These are phyloP conservation scores for Carlito syrichta DNA, from an alignment of 2,113 vertebrate species.

Conservation along the genomic window DNA sequence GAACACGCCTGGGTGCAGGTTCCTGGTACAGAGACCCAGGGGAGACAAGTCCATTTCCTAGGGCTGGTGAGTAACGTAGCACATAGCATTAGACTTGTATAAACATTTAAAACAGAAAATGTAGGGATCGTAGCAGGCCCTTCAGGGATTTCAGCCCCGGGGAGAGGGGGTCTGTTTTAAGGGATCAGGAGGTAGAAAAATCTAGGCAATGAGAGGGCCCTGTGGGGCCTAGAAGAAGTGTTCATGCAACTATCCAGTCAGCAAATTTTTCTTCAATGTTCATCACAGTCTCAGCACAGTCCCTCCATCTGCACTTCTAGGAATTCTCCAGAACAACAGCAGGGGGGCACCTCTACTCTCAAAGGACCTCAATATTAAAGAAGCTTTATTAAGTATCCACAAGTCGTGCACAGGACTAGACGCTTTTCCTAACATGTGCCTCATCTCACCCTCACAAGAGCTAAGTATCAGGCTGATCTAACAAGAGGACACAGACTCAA, in stretches of 20 bases:
- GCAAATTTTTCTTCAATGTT: no score
- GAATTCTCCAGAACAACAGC: not conserved
- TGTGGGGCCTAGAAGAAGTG: rapidly evolving
- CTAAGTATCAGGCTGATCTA: not conserved
- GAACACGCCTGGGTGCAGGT: rapidly evolving
- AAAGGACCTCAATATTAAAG: no score
- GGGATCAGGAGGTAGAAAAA: not conserved
- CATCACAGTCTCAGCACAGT: not conserved
- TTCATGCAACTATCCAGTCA: rapidly evolving
- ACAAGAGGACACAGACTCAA: not conserved
- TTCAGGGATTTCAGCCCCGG: no score
- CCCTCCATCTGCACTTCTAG: not conserved
- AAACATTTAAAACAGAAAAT: not conserved
- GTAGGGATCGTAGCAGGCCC: not conserved
- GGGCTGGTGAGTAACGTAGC: rapidly evolving
- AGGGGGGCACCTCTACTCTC: not conserved
- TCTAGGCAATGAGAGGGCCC: rapidly evolving
- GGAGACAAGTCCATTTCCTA: rapidly evolving
- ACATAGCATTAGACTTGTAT: rapidly evolving
- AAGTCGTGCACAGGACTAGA: rapidly evolving
- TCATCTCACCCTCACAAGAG: rapidly evolving
- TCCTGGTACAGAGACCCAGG: not conserved
- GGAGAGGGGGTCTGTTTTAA: not conserved
- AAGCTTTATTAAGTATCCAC: rapidly evolving
- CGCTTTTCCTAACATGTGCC: rapidly evolving